Evolutionary conservation across 2,888 invertebrate species (phyloP), one percentile per base, ranked within the genome.

Genomic region (Nysson spinosus): DNA sequence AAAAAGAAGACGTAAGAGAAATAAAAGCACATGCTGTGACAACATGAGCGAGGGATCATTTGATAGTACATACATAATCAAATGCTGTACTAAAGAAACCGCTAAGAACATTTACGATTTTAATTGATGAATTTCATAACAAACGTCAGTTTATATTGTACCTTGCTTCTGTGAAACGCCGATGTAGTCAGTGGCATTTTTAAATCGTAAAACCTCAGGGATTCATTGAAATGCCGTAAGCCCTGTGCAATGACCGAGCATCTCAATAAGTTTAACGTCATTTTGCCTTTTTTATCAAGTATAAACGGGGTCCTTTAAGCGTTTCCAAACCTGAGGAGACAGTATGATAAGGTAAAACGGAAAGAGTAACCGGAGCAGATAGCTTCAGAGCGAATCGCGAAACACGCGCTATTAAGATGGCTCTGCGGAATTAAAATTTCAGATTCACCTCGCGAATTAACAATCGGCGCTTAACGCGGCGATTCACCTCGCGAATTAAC

Each of bases 251-350:
- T 28, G 0, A 62, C 14, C n/a, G 54, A 56, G 22, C 44, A 62
- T 68, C 71, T 77, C 39, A 83, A 42, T 16, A 79, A 47, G 51
- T 73, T 82, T 3, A 76, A 57, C 56, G 76, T 75, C 79, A 77
- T 83, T 60, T 47, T 65, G 5, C 17, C 22, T 11, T 19, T 16
- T 39, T 14, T 22, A 40, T 12, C 24, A 34, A 14, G 11, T 30
- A 3, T 30, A n/a, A n/a, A n/a, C n/a, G n/a, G n/a, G n/a, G n/a
- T n/a, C n/a, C n/a, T n/a, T n/a, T n/a, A n/a, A n/a, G n/a, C n/a
- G n/a, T n/a, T n/a, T n/a, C n/a, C n/a, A n/a, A n/a, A n/a, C n/a
- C n/a, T n/a, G n/a, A n/a, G n/a, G n/a, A n/a, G n/a, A n/a, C n/a
- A n/a, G n/a, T n/a, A n/a, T n/a, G n/a, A n/a, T n/a, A n/a, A n/a